phyloP scores from a whole-genome alignment of 37 sponge, comb jelly and placozoan species.

The Axinella damicornis region DNA sequence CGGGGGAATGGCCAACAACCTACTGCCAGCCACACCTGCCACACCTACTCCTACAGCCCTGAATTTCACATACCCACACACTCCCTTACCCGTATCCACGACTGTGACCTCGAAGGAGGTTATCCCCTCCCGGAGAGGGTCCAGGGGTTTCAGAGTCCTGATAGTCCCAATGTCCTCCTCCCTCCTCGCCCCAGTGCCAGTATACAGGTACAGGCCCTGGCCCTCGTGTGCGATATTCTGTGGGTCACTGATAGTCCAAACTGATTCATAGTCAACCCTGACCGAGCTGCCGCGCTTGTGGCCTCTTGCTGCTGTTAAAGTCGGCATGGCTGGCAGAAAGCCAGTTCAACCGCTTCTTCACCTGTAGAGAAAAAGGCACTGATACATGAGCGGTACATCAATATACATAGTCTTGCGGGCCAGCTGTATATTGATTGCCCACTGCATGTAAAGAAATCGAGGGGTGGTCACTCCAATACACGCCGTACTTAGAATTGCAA shows the following conservation, averaged over 20 bases:
- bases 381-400: too few species aligned
- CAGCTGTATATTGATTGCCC: too few species aligned
- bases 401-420: too few species aligned
- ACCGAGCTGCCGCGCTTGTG: neutral
- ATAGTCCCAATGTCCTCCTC: conserved; percentile 50
- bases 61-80: too few species aligned
- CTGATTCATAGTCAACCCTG: conserved; percentile 8
- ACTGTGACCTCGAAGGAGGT: conserved; percentile 48
- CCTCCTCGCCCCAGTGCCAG: conserved; percentile 18
- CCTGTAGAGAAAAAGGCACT: too few species aligned
- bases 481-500: too few species aligned
- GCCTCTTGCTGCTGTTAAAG: neutral
- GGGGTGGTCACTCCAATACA: too few species aligned
- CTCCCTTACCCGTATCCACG: conserved; percentile 36
- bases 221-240: conserved; percentile 35
- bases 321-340: neutral
- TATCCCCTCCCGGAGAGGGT: conserved; percentile 18
- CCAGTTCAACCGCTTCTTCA: too few species aligned
- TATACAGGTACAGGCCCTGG: conserved; percentile 51
- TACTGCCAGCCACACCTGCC: too few species aligned
- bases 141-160: conserved; percentile 26
- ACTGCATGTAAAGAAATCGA: too few species aligned
- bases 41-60: too few species aligned
- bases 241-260: conserved; percentile 43
- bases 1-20: too few species aligned